Evolutionary conservation across 2,113 vertebrate genomes (phyloP), one percentile per base, ranked within the genome.

Genomic region (Ophthalmolycus amberensis): DNA sequence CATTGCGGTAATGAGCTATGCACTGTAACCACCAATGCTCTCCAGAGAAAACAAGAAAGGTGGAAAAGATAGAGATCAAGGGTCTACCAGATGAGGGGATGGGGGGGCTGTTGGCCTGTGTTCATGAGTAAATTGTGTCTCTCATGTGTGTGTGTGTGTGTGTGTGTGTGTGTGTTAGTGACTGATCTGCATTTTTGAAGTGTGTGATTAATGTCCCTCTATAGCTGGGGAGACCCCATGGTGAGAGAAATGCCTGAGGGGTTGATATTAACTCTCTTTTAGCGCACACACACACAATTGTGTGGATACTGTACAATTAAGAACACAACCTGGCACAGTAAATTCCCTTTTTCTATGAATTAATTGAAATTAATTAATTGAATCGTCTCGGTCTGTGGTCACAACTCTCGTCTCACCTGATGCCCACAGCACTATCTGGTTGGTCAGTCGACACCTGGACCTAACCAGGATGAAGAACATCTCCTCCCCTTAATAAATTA

Each of bases 171-270:
- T 65, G 50, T 4, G 42, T 75, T 74, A 63, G 63, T 46, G 46
- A 50, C 59, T 64, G 56, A 27, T 92, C 85, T 90, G 90, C 91
- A 92, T 90, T 84, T 91, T 85, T 88, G 81, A 91, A 92, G 83
- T 68, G 82, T 86, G 81, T 94, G 90, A 93, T 93, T 93, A 93
- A 93, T 93, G 86, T 85, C 83, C 69, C 66, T 76, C 63, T 70
- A 22, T 63, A 75, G 42, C 87, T 82, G 78, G 54, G 27, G 67
- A 73, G 79, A 89, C 81, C 90, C 83, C 89, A 77, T 77, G 72
- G 81, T 84, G 82, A 87, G 87, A 80, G 59, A 87, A 85, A 81
- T 1, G 63, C 90, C 88, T 66, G 50, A 84, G 79, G 89, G 88
- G 82, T 83, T 87, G 81, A 85, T 89, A 88, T 82, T 65, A 70